Evolutionary conservation across 2,797 vertebrate genomes (phyloP).

Genomic region (Staurois parvus): DNA sequence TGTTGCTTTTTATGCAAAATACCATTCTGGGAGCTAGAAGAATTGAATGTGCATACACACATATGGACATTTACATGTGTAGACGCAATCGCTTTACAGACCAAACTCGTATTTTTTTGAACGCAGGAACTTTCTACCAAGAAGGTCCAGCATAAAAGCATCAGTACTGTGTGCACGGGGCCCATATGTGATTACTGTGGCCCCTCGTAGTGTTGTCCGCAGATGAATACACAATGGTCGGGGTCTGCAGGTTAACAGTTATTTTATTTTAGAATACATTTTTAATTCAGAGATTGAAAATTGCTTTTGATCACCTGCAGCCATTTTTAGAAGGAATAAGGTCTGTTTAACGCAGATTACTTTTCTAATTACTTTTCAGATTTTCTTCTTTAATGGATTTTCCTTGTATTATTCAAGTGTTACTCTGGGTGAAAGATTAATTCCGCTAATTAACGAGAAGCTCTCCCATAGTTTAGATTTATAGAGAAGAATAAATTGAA

Average conservation of each 20-base stretch:
- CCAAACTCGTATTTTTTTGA: no score
- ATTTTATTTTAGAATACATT: background rate
- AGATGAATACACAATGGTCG: background rate
- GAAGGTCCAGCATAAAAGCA: no score
- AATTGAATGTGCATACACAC: no score
- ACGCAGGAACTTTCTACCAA: no score
- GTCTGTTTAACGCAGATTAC: background rate
- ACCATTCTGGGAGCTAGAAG: no score
- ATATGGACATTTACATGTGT: no score
- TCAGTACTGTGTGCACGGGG: no score
- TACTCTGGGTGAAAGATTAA: slow-evolving; percentile 33
- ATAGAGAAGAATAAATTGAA: background rate
- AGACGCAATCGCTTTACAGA: no score
- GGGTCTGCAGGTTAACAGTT: background rate
- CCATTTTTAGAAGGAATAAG: background rate
- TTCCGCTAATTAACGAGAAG: slow-evolving; percentile 25
- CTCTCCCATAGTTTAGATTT: slow-evolving; percentile 1
- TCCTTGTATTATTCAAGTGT: slow-evolving; percentile 6
- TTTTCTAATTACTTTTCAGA: background rate
- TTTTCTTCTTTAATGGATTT: slow-evolving; percentile 14
- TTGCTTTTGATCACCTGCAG: background rate
- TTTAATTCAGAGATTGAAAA: no score
- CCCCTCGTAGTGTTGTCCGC: no score
- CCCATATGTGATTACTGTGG: no score
- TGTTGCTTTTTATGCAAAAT: no score